phyloP scores from a whole-genome alignment of 92 coral and sea anemone species.

The Palythoa grandis region DNA sequence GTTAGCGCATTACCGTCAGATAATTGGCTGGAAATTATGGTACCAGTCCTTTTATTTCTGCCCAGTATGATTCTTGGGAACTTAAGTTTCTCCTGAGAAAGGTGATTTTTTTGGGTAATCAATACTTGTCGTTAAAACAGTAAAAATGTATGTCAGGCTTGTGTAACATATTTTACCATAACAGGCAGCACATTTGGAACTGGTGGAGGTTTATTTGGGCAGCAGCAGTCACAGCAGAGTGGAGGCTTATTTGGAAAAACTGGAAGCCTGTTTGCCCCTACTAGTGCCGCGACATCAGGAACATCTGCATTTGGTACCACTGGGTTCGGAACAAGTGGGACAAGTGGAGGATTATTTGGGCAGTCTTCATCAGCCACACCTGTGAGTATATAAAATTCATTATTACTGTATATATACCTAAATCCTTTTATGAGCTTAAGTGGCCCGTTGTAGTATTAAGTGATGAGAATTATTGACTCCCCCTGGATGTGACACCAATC shows the following conservation, averaged over 20 bases:
- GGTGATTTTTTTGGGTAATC: neutral
- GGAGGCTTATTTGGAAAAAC: constrained; percentile 59
- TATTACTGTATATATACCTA: too few relatives aligned
- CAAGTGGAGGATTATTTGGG: constrained; percentile 81
- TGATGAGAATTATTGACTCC: too few relatives aligned
- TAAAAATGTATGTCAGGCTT: neutral
- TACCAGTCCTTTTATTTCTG: too few relatives aligned
- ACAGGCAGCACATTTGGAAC: constrained; percentile 82
- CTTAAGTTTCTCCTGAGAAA: too few relatives aligned
- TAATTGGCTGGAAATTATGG: too few relatives aligned
- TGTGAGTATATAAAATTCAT: constrained; percentile 44
- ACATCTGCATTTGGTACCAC: constrained; percentile 71
- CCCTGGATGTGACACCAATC: too few relatives aligned
- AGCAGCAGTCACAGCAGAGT: constrained; percentile 67
- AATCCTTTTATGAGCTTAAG: too few relatives aligned
- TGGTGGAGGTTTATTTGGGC: constrained; percentile 80
- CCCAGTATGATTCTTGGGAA: too few relatives aligned
- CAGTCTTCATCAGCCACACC: constrained; percentile 82
- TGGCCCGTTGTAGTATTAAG: too few relatives aligned
- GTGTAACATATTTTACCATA: neutral
- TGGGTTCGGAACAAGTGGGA: constrained; percentile 68
- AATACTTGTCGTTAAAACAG: neutral
- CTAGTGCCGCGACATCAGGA: constrained; percentile 64
- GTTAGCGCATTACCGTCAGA: too few relatives aligned
- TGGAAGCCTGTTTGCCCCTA: constrained; percentile 63